Conservation (phyloP, 2,113 vertebrate genomes). For the Lepisosteus osseus region DNA sequence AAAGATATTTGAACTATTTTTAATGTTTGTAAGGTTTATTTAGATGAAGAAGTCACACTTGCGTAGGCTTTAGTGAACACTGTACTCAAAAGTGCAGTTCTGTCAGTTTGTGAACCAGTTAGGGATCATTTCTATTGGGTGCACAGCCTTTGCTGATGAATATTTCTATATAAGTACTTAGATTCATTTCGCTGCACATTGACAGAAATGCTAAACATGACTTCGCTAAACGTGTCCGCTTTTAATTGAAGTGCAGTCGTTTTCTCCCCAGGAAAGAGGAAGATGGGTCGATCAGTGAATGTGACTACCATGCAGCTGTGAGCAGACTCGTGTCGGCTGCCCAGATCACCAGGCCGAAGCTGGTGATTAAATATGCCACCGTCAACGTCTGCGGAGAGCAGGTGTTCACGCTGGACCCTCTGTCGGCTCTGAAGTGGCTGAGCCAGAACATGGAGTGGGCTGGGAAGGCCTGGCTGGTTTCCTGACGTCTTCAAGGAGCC, state of each 20-base stretch:
- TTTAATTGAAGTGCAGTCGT: background rate
- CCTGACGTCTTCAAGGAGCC: background rate
- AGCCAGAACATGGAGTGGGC: constrained; percentile 84
- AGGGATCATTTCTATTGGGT: too few relatives aligned
- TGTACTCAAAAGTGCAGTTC: too few relatives aligned
- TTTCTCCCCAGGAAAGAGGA: constrained; percentile 48
- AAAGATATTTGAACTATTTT: too few relatives aligned
- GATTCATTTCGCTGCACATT: too few relatives aligned
- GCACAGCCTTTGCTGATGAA: too few relatives aligned
- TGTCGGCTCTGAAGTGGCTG: constrained; percentile 79
- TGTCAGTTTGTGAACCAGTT: too few relatives aligned
- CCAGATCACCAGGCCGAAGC: constrained; percentile 76
- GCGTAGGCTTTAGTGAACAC: too few relatives aligned
- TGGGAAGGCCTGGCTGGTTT: constrained; percentile 69
- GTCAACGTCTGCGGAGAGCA: constrained; percentile 78
- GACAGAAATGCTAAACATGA: too few relatives aligned
- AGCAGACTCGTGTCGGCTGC: constrained; percentile 75
- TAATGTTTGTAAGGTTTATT: too few relatives aligned
- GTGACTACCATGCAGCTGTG: constrained; percentile 70
- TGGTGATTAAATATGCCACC: constrained; percentile 73
- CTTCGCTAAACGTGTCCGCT: background rate
- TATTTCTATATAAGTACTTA: too few relatives aligned
- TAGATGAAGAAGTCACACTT: too few relatives aligned
- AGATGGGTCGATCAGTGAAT: constrained; percentile 45
- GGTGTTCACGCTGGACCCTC: constrained; percentile 74